Conservation (phyloP, 2,888 invertebrate genomes). For the Metacarcinus magister region DNA sequence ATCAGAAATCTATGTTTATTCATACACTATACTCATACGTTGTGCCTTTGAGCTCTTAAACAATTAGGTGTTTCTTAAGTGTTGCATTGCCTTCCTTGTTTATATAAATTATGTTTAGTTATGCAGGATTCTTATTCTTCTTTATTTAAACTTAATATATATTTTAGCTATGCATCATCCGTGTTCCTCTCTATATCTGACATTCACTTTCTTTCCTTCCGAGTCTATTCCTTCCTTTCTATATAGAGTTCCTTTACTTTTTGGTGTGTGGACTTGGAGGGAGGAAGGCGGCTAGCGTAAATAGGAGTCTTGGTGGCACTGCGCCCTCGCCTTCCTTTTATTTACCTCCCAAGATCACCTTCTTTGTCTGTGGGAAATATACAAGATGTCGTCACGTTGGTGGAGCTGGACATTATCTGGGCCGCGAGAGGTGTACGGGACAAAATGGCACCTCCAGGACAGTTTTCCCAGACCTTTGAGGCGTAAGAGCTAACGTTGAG, state of each 20-base stretch:
- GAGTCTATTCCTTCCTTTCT: background rate
- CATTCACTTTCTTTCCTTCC: background rate
- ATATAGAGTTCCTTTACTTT: background rate
- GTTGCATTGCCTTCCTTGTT: no score
- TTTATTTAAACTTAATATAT: background rate
- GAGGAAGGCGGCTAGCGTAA: background rate
- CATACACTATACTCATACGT: background rate
- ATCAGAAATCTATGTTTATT: background rate
- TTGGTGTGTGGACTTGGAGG: background rate
- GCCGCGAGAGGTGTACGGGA: slow-evolving; percentile 68
- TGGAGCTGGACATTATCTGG: slow-evolving; percentile 69
- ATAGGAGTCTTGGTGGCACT: background rate
- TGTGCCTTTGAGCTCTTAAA: background rate
- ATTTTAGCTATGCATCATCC: background rate
- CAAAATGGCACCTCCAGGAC: slow-evolving; percentile 69
- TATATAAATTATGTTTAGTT: background rate
- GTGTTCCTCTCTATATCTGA: background rate
- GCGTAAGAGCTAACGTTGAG: background rate
- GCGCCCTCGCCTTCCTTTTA: slow-evolving; percentile 35
- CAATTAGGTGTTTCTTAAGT: background rate
- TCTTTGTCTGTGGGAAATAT: slow-evolving; percentile 63
- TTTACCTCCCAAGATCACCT: slow-evolving; percentile 60
- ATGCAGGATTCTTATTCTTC: background rate
- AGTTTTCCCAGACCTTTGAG: slow-evolving; percentile 67
- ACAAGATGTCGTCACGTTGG: slow-evolving; percentile 73